Conservation (phyloP, 2,888 invertebrate genomes). For the Phoronis australis region DNA sequence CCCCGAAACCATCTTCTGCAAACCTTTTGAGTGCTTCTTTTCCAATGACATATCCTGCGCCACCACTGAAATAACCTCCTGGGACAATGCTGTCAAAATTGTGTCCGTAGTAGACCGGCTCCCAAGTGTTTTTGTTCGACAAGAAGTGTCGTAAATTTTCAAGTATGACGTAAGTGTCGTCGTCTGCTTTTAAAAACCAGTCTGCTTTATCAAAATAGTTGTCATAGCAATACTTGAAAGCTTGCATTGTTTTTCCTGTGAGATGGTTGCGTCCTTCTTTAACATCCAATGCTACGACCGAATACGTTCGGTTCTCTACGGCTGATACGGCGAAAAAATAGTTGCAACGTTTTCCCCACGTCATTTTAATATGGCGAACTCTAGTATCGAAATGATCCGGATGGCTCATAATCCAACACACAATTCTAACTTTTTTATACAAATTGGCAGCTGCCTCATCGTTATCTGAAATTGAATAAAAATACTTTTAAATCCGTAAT, state of each 20-base stretch:
- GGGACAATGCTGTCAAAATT: slow-evolving; percentile 16
- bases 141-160: slow-evolving; percentile 90
- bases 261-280: slow-evolving; percentile 80
- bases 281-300: slow-evolving; percentile 67
- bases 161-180: slow-evolving; percentile 91
- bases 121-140: slow-evolving; percentile 65
- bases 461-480: not conserved
- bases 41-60: slow-evolving; percentile 80
- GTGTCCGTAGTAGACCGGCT: slow-evolving; percentile 71
- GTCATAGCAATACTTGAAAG: slow-evolving; percentile 78
- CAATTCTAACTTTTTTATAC: slow-evolving; percentile 62
- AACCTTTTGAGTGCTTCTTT: slow-evolving; percentile 69
- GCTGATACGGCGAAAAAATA: slow-evolving; percentile 45
- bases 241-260: slow-evolving; percentile 94
- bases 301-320: slow-evolving; percentile 64
- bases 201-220: slow-evolving; percentile 76
- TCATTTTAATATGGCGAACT: slow-evolving; percentile 68
- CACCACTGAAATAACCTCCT: slow-evolving; percentile 54
- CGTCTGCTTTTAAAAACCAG: slow-evolving; percentile 96
- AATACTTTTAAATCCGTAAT: no score
- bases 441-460: slow-evolving; percentile 1
- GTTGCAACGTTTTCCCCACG: slow-evolving; percentile 16
- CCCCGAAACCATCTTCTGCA: slow-evolving; percentile 59
- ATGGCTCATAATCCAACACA: slow-evolving; percentile 94
- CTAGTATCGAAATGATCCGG: slow-evolving; percentile 80